phyloP scores from a whole-genome alignment of 2,888 invertebrate species.

The Crematogaster levior region DNA sequence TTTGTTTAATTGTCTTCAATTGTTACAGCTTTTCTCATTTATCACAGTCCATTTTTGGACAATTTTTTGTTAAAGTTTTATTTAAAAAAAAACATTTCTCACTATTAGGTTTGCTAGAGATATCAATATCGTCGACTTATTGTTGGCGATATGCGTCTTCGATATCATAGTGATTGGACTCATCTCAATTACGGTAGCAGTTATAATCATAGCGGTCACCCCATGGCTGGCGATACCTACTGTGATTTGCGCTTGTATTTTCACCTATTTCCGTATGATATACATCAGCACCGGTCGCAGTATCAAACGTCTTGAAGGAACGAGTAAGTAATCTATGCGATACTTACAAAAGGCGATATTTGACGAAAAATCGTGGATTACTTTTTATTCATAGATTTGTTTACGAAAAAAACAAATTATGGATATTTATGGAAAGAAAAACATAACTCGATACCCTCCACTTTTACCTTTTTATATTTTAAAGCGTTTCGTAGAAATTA shows the following conservation, averaged over 20 bases:
- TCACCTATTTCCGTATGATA: constrained; percentile 88
- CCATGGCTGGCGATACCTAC: constrained; percentile 91
- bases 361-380: background rate
- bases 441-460: background rate
- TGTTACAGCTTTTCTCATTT: background rate
- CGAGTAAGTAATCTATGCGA: constrained; percentile 88
- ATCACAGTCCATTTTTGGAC: background rate
- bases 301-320: constrained; percentile 93
- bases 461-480: background rate
- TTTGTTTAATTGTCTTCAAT: background rate
- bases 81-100: background rate
- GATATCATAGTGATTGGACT: constrained; percentile 90
- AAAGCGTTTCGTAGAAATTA: background rate
- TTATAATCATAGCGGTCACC: constrained; percentile 92
- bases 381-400: background rate
- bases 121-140: constrained; percentile 90
- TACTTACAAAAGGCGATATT: background rate
- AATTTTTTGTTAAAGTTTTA: background rate
- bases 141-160: constrained; percentile 88
- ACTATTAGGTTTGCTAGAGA: constrained; percentile 93
- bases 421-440: background rate
- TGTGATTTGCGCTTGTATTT: constrained; percentile 85
- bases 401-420: background rate
- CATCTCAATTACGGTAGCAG: constrained; percentile 74
- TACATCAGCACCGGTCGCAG: constrained; percentile 92